Percentiles rank a stretch among this genome's conserved stretches.
Conservation (phyloP, 1,140 invertebrate genomes). For the Mylabris phalerata region DNA sequence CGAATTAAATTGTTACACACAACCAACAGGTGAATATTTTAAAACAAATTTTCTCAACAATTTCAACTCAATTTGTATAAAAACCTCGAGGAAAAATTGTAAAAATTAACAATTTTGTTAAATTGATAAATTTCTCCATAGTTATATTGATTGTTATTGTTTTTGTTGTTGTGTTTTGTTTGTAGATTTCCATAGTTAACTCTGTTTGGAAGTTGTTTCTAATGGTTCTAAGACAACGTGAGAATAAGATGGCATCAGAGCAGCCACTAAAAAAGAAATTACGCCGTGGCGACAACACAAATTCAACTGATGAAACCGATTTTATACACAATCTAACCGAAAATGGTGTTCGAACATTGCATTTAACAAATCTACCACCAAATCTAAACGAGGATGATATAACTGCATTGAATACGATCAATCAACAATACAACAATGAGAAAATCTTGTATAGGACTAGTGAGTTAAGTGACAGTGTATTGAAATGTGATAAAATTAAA, state of each 20-base stretch:
- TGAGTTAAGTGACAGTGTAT: conserved; percentile 26
- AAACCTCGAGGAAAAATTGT: neutral
- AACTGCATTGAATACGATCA: conserved; percentile 28
- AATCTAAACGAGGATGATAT: conserved; percentile 35
- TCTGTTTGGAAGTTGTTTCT: conserved; percentile 18
- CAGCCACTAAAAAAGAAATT: conserved; percentile 72
- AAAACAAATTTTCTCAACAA: neutral
- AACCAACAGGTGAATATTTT: conserved; percentile 1
- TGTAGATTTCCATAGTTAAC: too few relatives aligned
- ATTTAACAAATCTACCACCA: conserved; percentile 31
- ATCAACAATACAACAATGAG: conserved; percentile 22
- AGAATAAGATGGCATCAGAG: conserved; percentile 52
- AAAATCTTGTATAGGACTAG: conserved; percentile 29
- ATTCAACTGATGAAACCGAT: conserved; percentile 48
- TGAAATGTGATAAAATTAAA: neutral
- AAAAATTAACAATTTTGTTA: neutral
- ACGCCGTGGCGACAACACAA: conserved; percentile 51
- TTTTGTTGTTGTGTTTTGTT: too few relatives aligned
- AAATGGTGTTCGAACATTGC: conserved; percentile 25
- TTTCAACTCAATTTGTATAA: neutral
- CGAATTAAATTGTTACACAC: conserved; percentile 31
- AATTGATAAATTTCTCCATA: too few relatives aligned
- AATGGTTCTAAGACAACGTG: conserved; percentile 40
- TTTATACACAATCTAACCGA: conserved; percentile 36
- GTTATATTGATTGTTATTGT: too few relatives aligned